Conservation (phyloP, 2,113 vertebrate species). For the Aegypius monachus region DNA sequence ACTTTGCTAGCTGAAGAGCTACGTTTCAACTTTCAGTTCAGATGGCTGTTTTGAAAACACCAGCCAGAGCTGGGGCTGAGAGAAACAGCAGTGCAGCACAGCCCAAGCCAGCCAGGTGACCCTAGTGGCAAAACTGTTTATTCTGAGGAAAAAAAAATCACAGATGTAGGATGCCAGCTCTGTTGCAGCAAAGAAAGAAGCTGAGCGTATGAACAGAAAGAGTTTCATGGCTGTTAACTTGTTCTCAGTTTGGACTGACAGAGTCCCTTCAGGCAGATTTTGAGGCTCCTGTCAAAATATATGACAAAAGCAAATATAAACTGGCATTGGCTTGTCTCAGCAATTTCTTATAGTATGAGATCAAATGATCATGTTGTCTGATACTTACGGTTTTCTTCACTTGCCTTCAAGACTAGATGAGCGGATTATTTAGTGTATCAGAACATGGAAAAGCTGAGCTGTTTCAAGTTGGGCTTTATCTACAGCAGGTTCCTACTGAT, state of each 20-base stretch:
- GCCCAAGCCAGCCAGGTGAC: background rate
- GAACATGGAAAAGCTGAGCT: background rate
- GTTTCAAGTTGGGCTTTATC: background rate
- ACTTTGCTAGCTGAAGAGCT: conserved; percentile 46
- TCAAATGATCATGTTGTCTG: background rate
- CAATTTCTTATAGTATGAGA: background rate
- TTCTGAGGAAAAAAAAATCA: conserved; percentile 16
- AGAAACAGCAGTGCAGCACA: background rate
- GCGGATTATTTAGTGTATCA: background rate
- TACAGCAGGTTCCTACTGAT: background rate
- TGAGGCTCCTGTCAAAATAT: background rate
- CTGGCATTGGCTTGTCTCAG: background rate
- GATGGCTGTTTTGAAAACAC: conserved; percentile 10
- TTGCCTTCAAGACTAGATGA: background rate
- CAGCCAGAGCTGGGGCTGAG: background rate
- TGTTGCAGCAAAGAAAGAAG: background rate
- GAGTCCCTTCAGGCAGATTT: background rate
- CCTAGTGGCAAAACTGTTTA: background rate
- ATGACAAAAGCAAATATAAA: background rate
- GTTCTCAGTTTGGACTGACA: background rate
- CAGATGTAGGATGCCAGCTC: background rate
- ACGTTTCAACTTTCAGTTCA: conserved; percentile 32
- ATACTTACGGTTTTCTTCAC: background rate
- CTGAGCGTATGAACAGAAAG: background rate
- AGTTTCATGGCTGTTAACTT: background rate